These are phyloP conservation scores for Panorpa germanica DNA, from an alignment of 2,888 invertebrate genomes.

Conservation along the genomic window DNA sequence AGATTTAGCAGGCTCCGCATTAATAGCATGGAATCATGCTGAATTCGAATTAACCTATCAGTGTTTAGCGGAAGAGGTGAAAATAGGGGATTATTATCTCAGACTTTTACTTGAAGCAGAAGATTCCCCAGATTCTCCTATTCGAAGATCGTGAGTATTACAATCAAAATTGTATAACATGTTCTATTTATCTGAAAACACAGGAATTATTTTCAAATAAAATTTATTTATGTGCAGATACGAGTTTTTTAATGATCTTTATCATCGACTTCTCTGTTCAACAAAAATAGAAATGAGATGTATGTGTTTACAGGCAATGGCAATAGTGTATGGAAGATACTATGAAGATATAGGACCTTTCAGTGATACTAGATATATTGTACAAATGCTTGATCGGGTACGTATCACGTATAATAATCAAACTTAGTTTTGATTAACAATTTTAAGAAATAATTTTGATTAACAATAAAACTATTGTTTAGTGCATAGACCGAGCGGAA, in stretches of 20 bases:
- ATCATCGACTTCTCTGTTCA: slow-evolving; percentile 90
- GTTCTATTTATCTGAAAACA: slow-evolving; percentile 2
- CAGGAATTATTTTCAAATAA: background rate
- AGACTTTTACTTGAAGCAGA: slow-evolving; percentile 83
- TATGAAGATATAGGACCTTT: slow-evolving; percentile 93
- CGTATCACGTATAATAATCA: slow-evolving; percentile 16
- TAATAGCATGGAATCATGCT: slow-evolving; percentile 95
- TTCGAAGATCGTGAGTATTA: slow-evolving; percentile 69
- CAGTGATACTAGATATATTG: slow-evolving; percentile 88
- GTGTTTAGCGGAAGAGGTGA: slow-evolving; percentile 89
- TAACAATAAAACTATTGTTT: background rate
- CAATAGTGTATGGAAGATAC: slow-evolving; percentile 93
- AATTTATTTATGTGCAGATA: slow-evolving; percentile 33
- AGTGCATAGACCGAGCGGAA: slow-evolving; percentile 57
- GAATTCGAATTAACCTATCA: slow-evolving; percentile 92
- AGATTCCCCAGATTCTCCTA: slow-evolving; percentile 66
- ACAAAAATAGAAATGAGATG: slow-evolving; percentile 87
- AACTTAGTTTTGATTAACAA: slow-evolving; percentile 1
- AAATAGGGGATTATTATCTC: slow-evolving; percentile 96
- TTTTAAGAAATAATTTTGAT: background rate
- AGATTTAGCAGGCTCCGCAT: slow-evolving; percentile 60
- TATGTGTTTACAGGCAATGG: slow-evolving; percentile 94
- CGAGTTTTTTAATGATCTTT: slow-evolving; percentile 96
- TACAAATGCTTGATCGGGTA: slow-evolving; percentile 87
- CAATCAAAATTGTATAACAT: background rate